Percentiles rank a stretch among this genome's conserved stretches.
These are phyloP conservation scores for Peromyscus polionotus DNA, from an alignment of 2,113 vertebrate genomes.

Conservation along the genomic window DNA sequence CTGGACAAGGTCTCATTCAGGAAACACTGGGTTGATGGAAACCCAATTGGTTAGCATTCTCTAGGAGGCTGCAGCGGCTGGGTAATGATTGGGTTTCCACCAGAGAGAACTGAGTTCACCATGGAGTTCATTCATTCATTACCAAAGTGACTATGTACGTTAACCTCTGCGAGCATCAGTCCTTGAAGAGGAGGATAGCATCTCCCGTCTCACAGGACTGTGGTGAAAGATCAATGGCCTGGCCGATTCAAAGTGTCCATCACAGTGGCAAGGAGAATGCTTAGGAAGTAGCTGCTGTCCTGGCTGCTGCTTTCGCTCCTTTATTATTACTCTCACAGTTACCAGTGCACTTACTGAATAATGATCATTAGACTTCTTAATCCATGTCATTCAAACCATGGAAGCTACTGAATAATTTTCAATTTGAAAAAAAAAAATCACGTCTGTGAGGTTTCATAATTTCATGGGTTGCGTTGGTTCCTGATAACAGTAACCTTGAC, in stretches of 20 bases:
- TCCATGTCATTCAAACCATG: neutral
- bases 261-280: neutral
- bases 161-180: neutral
- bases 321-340: neutral
- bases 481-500: neutral
- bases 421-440: neutral
- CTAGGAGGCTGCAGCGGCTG: neutral
- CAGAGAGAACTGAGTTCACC: neutral
- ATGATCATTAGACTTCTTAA: neutral
- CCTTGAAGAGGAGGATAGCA: neutral
- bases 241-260: neutral
- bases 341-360: neutral
- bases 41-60: neutral
- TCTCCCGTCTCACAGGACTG: neutral
- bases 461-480: neutral
- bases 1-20: neutral
- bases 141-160: neutral
- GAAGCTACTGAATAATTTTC: neutral
- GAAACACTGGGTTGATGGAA: conserved; percentile 6
- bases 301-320: neutral
- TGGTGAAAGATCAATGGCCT: neutral
- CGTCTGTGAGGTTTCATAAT: neutral
- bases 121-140: neutral
- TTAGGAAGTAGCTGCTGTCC: neutral
- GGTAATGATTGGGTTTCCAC: neutral